These are phyloP conservation scores for Artibeus lituratus DNA, from an alignment of 2,797 vertebrate genomes.

Conservation along the genomic window DNA sequence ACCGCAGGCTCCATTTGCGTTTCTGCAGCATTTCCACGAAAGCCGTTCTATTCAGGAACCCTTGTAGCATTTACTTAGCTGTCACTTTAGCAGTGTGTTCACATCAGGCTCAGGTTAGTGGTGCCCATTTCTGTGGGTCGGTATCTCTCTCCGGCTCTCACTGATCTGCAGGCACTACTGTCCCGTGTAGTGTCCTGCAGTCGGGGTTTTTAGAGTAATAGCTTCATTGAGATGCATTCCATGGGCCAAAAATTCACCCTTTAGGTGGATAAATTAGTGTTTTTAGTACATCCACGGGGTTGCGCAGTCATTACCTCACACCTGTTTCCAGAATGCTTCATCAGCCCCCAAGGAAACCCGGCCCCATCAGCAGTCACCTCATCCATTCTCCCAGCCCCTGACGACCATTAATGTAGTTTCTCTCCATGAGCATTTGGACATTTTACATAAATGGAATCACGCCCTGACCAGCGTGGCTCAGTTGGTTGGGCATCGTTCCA, in stretches of 20 bases:
- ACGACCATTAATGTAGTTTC: neutral
- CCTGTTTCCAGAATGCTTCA: neutral
- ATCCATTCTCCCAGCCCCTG: neutral
- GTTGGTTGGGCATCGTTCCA: neutral
- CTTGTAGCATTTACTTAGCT: fast-evolving
- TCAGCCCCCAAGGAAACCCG: neutral
- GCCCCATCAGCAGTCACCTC: neutral
- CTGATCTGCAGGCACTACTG: fast-evolving
- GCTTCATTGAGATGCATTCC: neutral
- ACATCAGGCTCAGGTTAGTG: neutral
- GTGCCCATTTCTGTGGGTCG: neutral
- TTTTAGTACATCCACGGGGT: neutral
- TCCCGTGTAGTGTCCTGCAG: fast-evolving
- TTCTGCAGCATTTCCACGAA: fast-evolving
- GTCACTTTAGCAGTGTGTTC: neutral
- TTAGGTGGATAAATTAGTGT: neutral
- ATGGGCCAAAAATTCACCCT: neutral
- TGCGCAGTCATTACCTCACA: too few species aligned
- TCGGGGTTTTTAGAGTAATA: neutral
- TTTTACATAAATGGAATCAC: neutral
- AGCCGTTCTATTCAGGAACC: neutral
- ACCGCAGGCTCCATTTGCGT: too few species aligned
- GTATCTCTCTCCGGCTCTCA: neutral
- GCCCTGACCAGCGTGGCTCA: neutral
- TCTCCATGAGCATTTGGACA: neutral